Evolutionary conservation across 2,888 invertebrate genomes (phyloP).

Genomic region (Epinotia ramella): DNA sequence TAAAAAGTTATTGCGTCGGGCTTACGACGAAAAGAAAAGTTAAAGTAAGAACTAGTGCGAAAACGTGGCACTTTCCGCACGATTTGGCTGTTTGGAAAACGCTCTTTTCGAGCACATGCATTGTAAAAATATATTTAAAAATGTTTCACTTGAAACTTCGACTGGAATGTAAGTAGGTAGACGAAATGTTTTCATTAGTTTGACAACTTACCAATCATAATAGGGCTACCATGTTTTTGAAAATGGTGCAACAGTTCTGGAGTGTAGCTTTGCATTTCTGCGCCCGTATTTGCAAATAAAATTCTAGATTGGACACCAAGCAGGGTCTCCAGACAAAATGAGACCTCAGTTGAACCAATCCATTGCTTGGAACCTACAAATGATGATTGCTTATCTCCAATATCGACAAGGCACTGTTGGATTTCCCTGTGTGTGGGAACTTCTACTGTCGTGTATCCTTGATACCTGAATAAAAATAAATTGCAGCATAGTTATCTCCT

Average conservation of each 20-base stretch:
- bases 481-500: neutral
- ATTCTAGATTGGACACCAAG: conserved; percentile 92
- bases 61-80: too few species aligned
- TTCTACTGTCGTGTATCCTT: conserved; percentile 91
- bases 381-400: conserved; percentile 95
- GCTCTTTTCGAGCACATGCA: too few species aligned
- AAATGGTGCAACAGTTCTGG: conserved; percentile 96
- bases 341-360: conserved; percentile 99
- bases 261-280: conserved; percentile 91
- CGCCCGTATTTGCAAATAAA: conserved; percentile 93
- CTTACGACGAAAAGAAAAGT: too few species aligned
- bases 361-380: conserved; percentile 97
- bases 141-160: neutral
- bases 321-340: conserved; percentile 94
- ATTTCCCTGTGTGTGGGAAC: conserved; percentile 94
- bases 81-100: too few species aligned
- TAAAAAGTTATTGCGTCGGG: too few species aligned
- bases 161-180: neutral
- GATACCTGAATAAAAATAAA: conserved; percentile 81
- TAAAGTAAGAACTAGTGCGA: too few species aligned
- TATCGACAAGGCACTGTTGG: conserved; percentile 96
- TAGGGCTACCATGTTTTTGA: conserved; percentile 95
- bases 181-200: neutral
- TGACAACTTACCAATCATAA: conserved; percentile 95
- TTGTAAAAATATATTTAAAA: neutral